These are phyloP conservation scores for Pungitius pungitius DNA, from an alignment of 2,113 vertebrate genomes.

Conservation along the genomic window DNA sequence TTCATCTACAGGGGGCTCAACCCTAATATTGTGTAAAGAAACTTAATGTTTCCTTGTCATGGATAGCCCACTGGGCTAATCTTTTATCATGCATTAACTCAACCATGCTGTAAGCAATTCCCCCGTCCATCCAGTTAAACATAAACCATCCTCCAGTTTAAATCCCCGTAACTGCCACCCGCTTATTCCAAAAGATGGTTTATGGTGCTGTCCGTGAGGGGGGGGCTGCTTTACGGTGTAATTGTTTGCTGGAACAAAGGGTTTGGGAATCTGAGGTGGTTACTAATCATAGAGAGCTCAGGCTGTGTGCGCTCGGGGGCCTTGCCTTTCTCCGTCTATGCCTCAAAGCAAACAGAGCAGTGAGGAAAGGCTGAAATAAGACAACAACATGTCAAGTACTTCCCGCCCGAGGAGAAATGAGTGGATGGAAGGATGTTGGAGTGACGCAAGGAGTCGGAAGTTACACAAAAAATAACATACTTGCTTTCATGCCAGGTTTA, in stretches of 20 bases:
- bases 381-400: conserved; percentile 73
- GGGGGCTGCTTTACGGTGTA: conserved; percentile 41
- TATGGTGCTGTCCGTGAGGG: conserved; percentile 9
- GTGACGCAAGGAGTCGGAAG: conserved; percentile 59
- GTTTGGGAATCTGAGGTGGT: conserved; percentile 51
- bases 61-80: not conserved
- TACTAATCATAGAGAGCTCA: conserved; percentile 60
- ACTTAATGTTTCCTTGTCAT: conserved; percentile 15
- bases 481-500: conserved; percentile 8
- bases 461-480: conserved; percentile 29
- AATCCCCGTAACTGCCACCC: not conserved
- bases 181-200: conserved; percentile 12
- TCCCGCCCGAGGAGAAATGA: conserved; percentile 69
- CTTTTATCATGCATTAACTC: conserved; percentile 21
- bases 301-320: conserved; percentile 43
- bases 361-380: conserved; percentile 72
- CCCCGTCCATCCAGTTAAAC: conserved; percentile 9
- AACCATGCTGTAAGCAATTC: conserved; percentile 4
- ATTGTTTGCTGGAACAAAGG: conserved; percentile 62
- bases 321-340: conserved; percentile 48
- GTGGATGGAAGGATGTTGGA: conserved; percentile 66
- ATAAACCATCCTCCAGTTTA: conserved; percentile 9
- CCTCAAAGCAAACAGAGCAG: conserved; percentile 40
- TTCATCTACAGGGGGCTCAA: conserved; percentile 17
- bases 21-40: conserved; percentile 27